Conservation (phyloP, 2,113 vertebrate species). For the Potamarius usumacintae region DNA sequence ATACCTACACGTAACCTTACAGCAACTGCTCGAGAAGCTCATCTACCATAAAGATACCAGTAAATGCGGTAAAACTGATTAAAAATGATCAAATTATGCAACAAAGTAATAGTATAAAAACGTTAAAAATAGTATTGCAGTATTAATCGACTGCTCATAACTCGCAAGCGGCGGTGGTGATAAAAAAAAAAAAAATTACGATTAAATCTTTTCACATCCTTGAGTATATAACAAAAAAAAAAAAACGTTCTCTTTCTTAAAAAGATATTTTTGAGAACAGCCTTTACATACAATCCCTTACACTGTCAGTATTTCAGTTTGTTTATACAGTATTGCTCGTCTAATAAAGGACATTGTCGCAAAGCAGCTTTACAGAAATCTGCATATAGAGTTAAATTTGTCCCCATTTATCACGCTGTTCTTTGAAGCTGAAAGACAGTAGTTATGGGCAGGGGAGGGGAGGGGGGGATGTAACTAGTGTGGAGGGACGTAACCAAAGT, state of each 20-base stretch:
- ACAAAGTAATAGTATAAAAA: not conserved
- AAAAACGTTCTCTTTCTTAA: too few relatives aligned
- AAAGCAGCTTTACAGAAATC: not conserved
- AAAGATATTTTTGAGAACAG: not conserved
- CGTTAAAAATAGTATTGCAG: not conserved
- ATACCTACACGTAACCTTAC: not conserved
- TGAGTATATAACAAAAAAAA: not conserved
- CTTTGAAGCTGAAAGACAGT: not conserved
- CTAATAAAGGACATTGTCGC: not conserved
- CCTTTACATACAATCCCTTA: not conserved
- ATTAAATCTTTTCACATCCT: not conserved
- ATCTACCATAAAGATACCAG: not conserved
- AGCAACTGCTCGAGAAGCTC: not conserved
- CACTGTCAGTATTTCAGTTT: not conserved
- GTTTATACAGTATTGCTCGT: not conserved
- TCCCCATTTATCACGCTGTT: not conserved
- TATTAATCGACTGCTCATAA: not conserved
- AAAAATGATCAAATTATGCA: not conserved
- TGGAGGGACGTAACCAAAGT: not conserved
- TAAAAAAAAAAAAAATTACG: not conserved
- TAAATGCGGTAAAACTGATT: not conserved
- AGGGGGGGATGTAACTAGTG: too few relatives aligned
- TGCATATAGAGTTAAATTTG: not conserved
- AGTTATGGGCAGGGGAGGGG: too few relatives aligned
- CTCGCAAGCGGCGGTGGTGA: not conserved